Base-by-base conservation (phyloP, 1,140 invertebrate genomes). In the Physella acuta region DNA sequence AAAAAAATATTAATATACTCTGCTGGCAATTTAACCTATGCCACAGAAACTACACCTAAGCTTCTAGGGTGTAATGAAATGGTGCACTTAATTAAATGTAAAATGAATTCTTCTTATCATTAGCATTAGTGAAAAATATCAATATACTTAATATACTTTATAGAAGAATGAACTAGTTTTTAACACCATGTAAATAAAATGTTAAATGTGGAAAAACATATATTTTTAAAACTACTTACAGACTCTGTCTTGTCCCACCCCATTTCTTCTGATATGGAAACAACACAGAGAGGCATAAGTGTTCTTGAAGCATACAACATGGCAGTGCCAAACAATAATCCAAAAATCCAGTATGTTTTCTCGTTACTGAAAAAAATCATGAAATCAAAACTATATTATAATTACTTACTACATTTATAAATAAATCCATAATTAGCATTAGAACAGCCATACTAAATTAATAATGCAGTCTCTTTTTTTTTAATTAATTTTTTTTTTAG, bases 221-320 rank as follows among this genome's bases (percentile, higher is more conserved):
- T n/a, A n/a, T n/a, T n/a, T n/a, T n/a, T n/a, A n/a, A n/a, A n/a
- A 11, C 20, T 53, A 74, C 81, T 75, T 75, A 87, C 91, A 24
- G 90, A 89, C 73, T 91, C 88, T 34, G 89, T 89, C 84, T 91
- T 92, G 74, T 88, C 90, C 90, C 90, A 92, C 51, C 87, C 86
- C 78, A 89, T 87, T 71, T 91, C 89, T 72, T 89, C 85, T 36
- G 89, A 88, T 71, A 91, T 87, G 8, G 88, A 84, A 17, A 90
- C 89, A 55, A 90, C 87, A 71, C 90, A 85, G 61, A 92, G 80
- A 20, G 91, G 91, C 80, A 91, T 88, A 17, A 90, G 89, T 33
- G 90, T 91, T 74, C 91, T 85, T 20, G 89, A 88, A 0, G 90
- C 88, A 81, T 92, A 92, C 17, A 91, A 72, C 75, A 90, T 87